These are phyloP conservation scores for Sylvilagus bachmani DNA, from an alignment of 2,113 vertebrate genomes.

Conservation along the genomic window DNA sequence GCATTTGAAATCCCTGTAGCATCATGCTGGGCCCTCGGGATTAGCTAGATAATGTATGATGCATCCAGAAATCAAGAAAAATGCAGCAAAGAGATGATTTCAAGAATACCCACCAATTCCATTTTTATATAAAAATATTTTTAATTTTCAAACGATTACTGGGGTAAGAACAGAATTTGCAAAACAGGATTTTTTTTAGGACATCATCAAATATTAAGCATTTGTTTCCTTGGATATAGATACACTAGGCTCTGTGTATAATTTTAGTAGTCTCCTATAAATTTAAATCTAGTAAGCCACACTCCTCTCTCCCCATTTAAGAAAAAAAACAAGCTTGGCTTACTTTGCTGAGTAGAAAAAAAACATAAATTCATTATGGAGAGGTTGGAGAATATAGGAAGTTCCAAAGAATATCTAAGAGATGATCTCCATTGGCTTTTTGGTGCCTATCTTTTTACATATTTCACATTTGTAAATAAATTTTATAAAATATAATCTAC, in stretches of 20 bases:
- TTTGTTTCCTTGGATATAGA: background rate
- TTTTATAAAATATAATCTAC: slow-evolving; percentile 1
- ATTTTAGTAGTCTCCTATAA: background rate
- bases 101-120: background rate
- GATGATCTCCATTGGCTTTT: background rate
- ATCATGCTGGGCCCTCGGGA: background rate
- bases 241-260: background rate
- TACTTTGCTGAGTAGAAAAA: background rate
- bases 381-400: background rate
- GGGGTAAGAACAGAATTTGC: background rate
- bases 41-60: background rate
- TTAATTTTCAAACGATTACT: background rate
- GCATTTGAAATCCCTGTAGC: background rate
- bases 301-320: background rate
- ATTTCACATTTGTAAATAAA: background rate
- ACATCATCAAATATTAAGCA: background rate
- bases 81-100: background rate
- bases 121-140: slow-evolving; percentile 37
- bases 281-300: background rate
- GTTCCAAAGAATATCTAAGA: background rate
- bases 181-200: background rate
- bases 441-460: background rate
- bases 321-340: background rate
- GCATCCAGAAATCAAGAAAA: background rate
- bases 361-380: background rate